Percentiles rank a stretch among this genome's conserved stretches.
Conservation (phyloP, 1,140 invertebrate species). For the Nasonia giraulti region DNA sequence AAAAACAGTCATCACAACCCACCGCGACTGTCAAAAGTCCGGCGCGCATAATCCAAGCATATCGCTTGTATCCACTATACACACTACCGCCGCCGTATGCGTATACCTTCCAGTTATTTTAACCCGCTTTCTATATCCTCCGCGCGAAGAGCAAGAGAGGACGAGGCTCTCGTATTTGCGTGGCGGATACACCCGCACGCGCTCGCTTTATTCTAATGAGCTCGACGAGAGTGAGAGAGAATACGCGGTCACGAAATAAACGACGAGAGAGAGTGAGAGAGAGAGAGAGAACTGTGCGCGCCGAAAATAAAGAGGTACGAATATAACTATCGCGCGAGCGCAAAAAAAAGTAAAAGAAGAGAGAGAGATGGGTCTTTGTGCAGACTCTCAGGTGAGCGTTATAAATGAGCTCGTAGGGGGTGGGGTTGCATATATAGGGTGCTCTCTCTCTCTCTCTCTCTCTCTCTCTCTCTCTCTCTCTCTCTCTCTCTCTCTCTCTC, state of each 20-base stretch:
- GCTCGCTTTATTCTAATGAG: background rate
- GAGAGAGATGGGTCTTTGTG: constrained; percentile 64
- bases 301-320: constrained; percentile 45
- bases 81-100: too few species aligned
- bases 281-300: background rate
- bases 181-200: background rate
- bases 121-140: background rate
- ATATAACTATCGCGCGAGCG: constrained; percentile 32
- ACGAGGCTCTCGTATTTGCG: too few species aligned
- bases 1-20: too few species aligned
- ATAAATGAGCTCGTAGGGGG: constrained; percentile 68
- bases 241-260: constrained; percentile 7
- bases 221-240: constrained; percentile 13
- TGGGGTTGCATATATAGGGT: constrained; percentile 33
- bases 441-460: background rate
- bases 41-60: too few species aligned
- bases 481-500: background rate
- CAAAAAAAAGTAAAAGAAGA: constrained; percentile 7
- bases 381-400: constrained; percentile 70
- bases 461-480: background rate
- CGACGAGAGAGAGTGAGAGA: constrained; percentile 3
- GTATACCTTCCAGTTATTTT: background rate
- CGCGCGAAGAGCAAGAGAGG: background rate
- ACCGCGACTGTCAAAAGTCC: too few species aligned
- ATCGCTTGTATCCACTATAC: too few species aligned